Evolutionary conservation across 2,888 invertebrate genomes (phyloP).

Genomic region (Ophraella communa): DNA sequence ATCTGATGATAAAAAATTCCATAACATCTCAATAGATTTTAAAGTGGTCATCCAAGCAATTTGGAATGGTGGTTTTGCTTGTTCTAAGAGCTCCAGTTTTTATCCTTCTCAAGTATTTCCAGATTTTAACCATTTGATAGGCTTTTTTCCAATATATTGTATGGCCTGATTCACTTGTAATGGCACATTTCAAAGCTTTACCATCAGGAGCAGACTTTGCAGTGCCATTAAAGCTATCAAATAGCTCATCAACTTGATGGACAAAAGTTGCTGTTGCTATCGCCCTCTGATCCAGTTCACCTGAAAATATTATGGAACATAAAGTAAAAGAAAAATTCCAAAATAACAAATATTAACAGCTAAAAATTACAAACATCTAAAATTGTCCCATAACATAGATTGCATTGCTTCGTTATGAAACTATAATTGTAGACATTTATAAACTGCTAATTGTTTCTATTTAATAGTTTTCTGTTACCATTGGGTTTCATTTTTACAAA

Average conservation of each 20-base stretch:
- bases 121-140: constrained; percentile 25
- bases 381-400: too few species aligned
- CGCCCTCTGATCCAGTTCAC: constrained; percentile 7
- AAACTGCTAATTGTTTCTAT: too few species aligned
- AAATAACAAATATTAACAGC: constrained; percentile 8
- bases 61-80: constrained; percentile 15
- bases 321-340: constrained; percentile 8
- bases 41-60: constrained; percentile 14
- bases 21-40: constrained; percentile 2
- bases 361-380: constrained; percentile 9
- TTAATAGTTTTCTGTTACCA: too few species aligned
- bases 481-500: too few species aligned
- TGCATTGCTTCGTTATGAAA: too few species aligned
- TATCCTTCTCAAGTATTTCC: constrained; percentile 13
- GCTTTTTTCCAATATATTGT: constrained; percentile 27
- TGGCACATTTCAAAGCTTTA: constrained; percentile 25
- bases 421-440: too few species aligned
- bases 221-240: constrained; percentile 40
- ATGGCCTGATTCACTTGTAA: constrained; percentile 28
- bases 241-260: constrained; percentile 36
- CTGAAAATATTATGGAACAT: constrained; percentile 1
- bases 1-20: constrained; percentile 7
- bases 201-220: constrained; percentile 19
- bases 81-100: constrained; percentile 15
- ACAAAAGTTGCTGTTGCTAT: constrained; percentile 12